A percentile compares a stretch with the other conserved stretches of the same genome.
Conservation (phyloP, 2,888 invertebrate species). For the Ryuthela nishihirai region DNA sequence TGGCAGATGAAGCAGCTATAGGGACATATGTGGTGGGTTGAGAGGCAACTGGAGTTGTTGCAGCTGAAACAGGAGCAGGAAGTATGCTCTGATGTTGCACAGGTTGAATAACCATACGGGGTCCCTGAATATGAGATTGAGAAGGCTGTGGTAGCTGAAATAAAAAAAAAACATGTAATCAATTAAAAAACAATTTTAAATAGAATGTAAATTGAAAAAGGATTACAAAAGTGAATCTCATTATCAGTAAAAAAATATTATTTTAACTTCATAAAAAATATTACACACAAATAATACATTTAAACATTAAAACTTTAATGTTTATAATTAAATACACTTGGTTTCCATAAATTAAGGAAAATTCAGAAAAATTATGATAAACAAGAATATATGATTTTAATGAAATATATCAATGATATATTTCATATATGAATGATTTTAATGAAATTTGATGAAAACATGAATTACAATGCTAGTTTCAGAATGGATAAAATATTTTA, state of each 20-base stretch:
- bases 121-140: constrained; percentile 2
- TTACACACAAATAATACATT: too few species aligned
- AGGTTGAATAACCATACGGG: constrained; percentile 11
- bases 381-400: too few species aligned
- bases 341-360: too few species aligned
- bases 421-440: too few species aligned
- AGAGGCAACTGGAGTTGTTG: neutral
- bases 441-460: too few species aligned
- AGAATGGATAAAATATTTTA: too few species aligned
- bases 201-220: neutral
- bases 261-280: neutral
- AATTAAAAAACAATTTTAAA: neutral
- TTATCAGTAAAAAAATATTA: neutral
- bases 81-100: too few species aligned
- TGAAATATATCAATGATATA: too few species aligned
- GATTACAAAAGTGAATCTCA: neutral
- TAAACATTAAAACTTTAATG: too few species aligned
- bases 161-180: neutral
- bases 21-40: constrained; percentile 15
- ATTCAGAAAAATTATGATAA: too few species aligned
- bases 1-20: neutral
- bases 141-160: constrained; percentile 19
- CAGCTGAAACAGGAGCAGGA: constrained; percentile 19
- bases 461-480: too few species aligned
- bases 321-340: too few species aligned